Base-by-base conservation (phyloP, 1,140 invertebrate species). In the Neodiprion virginianus region DNA sequence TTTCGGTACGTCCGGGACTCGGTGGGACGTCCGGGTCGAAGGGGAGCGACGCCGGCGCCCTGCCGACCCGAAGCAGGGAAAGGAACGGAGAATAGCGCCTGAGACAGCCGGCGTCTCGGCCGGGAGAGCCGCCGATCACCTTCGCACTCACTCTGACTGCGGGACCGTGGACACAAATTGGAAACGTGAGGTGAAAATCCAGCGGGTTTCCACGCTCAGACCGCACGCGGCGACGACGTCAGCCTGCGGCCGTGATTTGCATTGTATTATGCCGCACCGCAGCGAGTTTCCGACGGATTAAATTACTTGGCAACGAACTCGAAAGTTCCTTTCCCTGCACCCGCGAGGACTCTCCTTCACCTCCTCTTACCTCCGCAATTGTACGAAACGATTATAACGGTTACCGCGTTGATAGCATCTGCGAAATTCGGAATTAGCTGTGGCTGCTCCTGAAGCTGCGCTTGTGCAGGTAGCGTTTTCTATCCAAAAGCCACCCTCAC, bases 161-260 rank as follows among this genome's bases (percentile, higher is more conserved):
- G 74, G 72, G 71, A 66, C 53, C 47, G 75, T 50, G 75, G 77
- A 79, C 77, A 75, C 79, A 80, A 80, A 82, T 79, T 79, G 80
- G 78, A 82, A 82, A 79, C 80, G 78, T 75, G 77, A 76, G 78
- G 76, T 75, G 78, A 79, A 81, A 82, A 75, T 76, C 69, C 28
- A 53, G 61, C 75, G 40, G 74, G 66, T 9, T 47, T 40, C 48
- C 40, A 67, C 69, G 69, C 12, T 65, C n/a, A 66, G 67, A 17
- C 40, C 40, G 40, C 40, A 12, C 67, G 11, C 12, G 12, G 28
- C 28, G 28, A 40, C 28, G 28, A 40, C 28, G 28, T 40, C 28
- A 5, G 28, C 28, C 28, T 40, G 28, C 28, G 53, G 53, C 11
- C 53, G 53, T 61, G 53, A 61, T 61, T 61, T 61, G 53, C 53